Percentiles rank a stretch among this genome's conserved stretches.
phyloP scores from a whole-genome alignment of 64 coral and sea anemone species.

The Orbicella faveolata region DNA sequence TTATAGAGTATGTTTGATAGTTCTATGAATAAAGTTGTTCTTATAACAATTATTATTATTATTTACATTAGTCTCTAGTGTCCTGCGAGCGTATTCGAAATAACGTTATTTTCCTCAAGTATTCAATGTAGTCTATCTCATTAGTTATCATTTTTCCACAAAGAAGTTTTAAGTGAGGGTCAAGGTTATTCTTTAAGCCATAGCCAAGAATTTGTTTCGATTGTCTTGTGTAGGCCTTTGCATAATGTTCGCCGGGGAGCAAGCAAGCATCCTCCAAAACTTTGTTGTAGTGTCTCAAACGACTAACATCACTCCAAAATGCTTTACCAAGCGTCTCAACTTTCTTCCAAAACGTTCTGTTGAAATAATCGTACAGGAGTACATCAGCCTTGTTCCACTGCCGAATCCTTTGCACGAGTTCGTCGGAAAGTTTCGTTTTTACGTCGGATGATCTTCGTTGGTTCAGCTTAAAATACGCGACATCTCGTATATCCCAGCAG shows the following conservation, averaged over 20 bases:
- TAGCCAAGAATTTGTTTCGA: conserved; percentile 8
- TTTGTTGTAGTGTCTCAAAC: conserved; percentile 15
- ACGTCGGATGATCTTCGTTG: background rate
- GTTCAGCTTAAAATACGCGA: conserved; percentile 54
- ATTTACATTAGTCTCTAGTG: background rate
- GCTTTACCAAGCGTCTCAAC: background rate
- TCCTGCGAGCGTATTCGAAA: background rate
- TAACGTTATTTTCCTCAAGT: background rate
- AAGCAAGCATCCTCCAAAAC: conserved; percentile 15
- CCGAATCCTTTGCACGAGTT: background rate
- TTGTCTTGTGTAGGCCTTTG: conserved; percentile 25
- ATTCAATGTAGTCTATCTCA: conserved; percentile 34
- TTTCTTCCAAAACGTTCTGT: conserved; percentile 44
- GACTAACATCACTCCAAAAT: conserved; percentile 35
- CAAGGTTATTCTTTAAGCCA: background rate
- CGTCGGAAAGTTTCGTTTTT: background rate
- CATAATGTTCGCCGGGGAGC: conserved; percentile 11
- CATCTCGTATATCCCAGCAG: conserved; percentile 54
- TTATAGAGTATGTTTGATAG: too few relatives aligned
- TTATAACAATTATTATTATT: too few relatives aligned
- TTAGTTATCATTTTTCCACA: conserved; percentile 27
- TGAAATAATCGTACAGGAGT: conserved; percentile 49
- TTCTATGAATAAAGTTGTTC: too few relatives aligned
- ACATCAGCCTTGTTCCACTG: conserved; percentile 45
- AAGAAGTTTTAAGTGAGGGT: background rate